Evolutionary conservation across 2,888 invertebrate genomes (phyloP).

Genomic region (Hirtodrosophila confusa): DNA sequence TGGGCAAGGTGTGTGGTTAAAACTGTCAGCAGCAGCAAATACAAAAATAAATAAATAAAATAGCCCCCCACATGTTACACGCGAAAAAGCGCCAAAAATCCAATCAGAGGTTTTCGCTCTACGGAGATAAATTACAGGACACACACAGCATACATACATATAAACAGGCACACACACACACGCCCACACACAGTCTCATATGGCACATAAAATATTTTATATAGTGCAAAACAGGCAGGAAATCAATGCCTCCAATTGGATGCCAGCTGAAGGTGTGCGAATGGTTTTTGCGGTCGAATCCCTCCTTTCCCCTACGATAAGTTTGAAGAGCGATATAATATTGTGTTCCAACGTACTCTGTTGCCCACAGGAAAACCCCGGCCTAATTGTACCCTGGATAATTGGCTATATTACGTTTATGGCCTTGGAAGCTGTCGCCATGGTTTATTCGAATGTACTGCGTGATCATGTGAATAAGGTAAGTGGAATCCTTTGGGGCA

Average conservation of each 20-base stretch:
- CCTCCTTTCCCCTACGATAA: neutral
- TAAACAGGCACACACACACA: constrained; percentile 11
- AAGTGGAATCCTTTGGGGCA: constrained; percentile 73
- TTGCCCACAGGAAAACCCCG: constrained; percentile 88
- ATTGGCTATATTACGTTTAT: constrained; percentile 92
- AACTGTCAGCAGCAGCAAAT: constrained; percentile 45
- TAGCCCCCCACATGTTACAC: constrained; percentile 17
- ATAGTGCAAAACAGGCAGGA: constrained; percentile 25
- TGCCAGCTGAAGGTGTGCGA: constrained; percentile 49
- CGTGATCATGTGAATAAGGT: constrained; percentile 93
- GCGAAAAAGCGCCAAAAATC: constrained; percentile 54
- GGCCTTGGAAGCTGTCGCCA: constrained; percentile 91
- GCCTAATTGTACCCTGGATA: constrained; percentile 91
- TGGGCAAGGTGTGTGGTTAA: constrained; percentile 26
- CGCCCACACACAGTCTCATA: constrained; percentile 14
- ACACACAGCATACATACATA: constrained; percentile 8
- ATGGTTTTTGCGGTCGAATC: constrained; percentile 23
- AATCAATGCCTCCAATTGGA: constrained; percentile 63
- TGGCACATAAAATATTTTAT: constrained; percentile 50
- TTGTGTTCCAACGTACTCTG: constrained; percentile 17
- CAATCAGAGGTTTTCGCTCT: constrained; percentile 60
- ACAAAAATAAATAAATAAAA: constrained; percentile 13
- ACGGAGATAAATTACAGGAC: constrained; percentile 61
- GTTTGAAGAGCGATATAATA: constrained; percentile 30
- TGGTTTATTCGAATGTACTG: constrained; percentile 92